Evolutionary conservation across 2,797 vertebrate genomes (phyloP).

Genomic region (Furcifer pardalis): DNA sequence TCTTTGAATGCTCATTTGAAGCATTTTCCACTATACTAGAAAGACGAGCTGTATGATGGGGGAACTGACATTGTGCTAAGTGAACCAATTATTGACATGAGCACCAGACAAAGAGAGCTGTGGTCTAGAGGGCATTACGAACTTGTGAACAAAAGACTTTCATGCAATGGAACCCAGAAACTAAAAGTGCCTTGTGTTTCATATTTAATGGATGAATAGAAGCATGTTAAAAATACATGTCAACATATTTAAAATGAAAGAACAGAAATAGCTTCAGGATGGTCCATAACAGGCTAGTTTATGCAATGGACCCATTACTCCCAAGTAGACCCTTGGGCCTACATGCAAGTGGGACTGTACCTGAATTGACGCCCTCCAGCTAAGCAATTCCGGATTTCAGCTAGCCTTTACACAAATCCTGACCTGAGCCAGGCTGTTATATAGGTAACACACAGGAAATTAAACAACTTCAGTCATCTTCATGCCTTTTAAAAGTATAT

Average conservation of each 20-base stretch:
- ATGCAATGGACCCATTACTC: too few relatives aligned
- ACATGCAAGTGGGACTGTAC: too few relatives aligned
- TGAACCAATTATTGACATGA: conserved; percentile 3
- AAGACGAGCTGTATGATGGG: conserved; percentile 2
- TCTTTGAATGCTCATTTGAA: conserved; percentile 24
- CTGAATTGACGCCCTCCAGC: too few relatives aligned
- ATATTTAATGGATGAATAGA: background rate
- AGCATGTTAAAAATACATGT: conserved; percentile 16
- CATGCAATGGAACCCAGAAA: background rate
- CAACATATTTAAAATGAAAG: background rate
- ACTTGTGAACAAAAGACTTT: background rate
- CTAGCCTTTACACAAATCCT: too few relatives aligned
- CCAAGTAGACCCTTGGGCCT: too few relatives aligned
- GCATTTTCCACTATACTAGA: conserved; percentile 1
- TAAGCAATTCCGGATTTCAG: too few relatives aligned
- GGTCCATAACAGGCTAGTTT: background rate
- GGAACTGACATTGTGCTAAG: background rate
- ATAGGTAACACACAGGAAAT: too few relatives aligned
- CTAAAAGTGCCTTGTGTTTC: background rate
- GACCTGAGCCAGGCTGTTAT: too few relatives aligned
- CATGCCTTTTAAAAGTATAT: too few relatives aligned
- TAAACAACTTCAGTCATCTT: too few relatives aligned
- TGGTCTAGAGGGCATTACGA: background rate
- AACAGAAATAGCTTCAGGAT: background rate
- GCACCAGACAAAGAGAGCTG: background rate